Evolutionary conservation across 2,797 vertebrate species (phyloP).

Genomic region (Cuculus canorus): DNA sequence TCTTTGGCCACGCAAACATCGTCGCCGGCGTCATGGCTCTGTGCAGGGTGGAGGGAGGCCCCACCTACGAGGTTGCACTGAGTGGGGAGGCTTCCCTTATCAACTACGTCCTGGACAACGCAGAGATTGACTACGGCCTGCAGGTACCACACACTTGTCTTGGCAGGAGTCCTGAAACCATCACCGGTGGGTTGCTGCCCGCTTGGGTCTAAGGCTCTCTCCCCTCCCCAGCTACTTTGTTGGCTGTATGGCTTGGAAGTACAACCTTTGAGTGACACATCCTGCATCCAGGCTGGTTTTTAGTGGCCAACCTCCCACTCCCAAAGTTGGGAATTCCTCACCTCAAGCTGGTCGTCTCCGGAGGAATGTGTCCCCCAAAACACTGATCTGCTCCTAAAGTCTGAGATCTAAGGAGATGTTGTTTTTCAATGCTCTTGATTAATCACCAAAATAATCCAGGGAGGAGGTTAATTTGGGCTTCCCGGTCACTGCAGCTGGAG

Average conservation of each 20-base stretch:
- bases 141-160: slow-evolving; percentile 77
- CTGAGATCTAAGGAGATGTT: not conserved
- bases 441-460: not conserved
- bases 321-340: too few relatives aligned
- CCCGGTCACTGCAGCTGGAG: not conserved
- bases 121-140: slow-evolving; percentile 81
- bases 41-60: not conserved
- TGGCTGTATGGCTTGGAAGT: too few relatives aligned
- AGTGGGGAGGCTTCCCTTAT: slow-evolving; percentile 79
- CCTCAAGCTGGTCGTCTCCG: too few relatives aligned
- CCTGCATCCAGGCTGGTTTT: not conserved
- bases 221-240: not conserved
- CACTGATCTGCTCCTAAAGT: not conserved
- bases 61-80: not conserved
- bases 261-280: not conserved
- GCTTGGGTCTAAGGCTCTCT: not conserved
- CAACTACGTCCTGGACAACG: slow-evolving; percentile 79
- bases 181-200: accelerated
- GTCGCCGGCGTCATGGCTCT: slow-evolving; percentile 73
- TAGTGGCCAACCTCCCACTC: not conserved
- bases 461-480: not conserved
- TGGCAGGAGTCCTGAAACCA: not conserved
- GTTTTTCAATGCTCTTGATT: not conserved
- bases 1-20: too few relatives aligned
- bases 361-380: not conserved